Evolutionary conservation across 35 echinoderm and acorn worm species (phyloP).

Genomic region (Eucidaris tribuloides): DNA sequence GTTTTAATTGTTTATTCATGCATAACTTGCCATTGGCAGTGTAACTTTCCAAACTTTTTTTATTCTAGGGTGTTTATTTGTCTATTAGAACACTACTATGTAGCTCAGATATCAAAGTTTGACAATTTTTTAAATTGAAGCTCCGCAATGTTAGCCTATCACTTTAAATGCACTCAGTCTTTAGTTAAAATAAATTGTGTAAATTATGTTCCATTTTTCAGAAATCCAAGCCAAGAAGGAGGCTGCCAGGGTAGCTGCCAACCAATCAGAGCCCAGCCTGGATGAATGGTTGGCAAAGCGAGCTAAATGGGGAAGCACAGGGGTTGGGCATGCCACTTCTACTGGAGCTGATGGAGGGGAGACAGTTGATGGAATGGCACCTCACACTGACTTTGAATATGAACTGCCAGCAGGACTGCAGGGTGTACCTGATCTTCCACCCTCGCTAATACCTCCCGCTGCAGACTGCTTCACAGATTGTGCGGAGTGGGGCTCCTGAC

Average conservation of each 20-base stretch:
- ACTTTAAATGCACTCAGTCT: no score
- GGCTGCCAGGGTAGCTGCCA: neutral
- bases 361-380: neutral
- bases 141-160: no score
- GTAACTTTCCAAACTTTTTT: no score
- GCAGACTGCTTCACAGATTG: constrained; percentile 3
- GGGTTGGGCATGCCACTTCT: neutral
- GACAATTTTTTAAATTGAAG: no score
- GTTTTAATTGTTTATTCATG: no score
- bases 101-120: no score
- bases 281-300: constrained; percentile 60
- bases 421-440: constrained; percentile 53
- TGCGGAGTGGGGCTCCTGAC: constrained; percentile 38
- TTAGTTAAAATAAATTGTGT: neutral
- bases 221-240: constrained; percentile 40
- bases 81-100: no score
- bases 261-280: constrained; percentile 27
- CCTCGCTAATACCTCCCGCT: constrained; percentile 55
- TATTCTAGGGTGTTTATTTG: no score
- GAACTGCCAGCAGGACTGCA: constrained; percentile 40
- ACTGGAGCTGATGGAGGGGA: constrained; percentile 5
- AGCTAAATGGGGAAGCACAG: constrained; percentile 9
- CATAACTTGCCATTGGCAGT: no score
- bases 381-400: neutral
- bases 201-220: constrained; percentile 1